Base-by-base conservation (phyloP, 2,888 invertebrate genomes). In the Macrosoma leucophasiata region DNA sequence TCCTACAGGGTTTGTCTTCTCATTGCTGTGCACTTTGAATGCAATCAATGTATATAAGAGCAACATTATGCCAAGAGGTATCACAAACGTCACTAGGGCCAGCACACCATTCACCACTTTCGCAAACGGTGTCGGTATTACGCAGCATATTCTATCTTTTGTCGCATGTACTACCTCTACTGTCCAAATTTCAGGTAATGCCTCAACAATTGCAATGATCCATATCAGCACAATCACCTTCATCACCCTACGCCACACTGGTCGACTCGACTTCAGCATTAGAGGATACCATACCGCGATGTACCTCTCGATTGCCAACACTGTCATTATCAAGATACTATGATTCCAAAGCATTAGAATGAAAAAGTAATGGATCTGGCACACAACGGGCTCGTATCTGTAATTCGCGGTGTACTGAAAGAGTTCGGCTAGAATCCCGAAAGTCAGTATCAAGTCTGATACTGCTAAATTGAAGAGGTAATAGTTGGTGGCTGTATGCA, bases 401-500 rank as follows among this genome's bases (percentile, higher is more conserved):
- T 62, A 57, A 0, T 53, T 39, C 8, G 54, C 44, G 5, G 39
- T 38, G 21, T 51, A 46, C 4, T 64, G 54, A 5, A 58, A 47
- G 0, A 69, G 19, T 41, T 74, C 67, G 1, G 74, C 29, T 15
- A 71, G 31, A 13, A 77, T 69, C 0, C 66, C 64, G 11, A 74
- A 59, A 0, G 74, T 61, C 0, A 70, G 64, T 1, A 78, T 45
- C n/a, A 75, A 41, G 38, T 81, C 81, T 0, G 78, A 73, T 3
- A 74, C 55, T 1, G 79, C 79, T 39, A 81, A 51, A 43, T 77
- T 67, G 34, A 79, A 75, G 1, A 81, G 50, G 40, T 79, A 81
- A 31, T 60, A 76, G 41, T 81, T 79, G 9, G 75, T 81, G 0
- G 68, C 70, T 0, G 79, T 76, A 33, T 74, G 77, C 77, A 78